Evolutionary conservation across 2,888 invertebrate genomes (phyloP).

Genomic region (Phaonia tiefii): DNA sequence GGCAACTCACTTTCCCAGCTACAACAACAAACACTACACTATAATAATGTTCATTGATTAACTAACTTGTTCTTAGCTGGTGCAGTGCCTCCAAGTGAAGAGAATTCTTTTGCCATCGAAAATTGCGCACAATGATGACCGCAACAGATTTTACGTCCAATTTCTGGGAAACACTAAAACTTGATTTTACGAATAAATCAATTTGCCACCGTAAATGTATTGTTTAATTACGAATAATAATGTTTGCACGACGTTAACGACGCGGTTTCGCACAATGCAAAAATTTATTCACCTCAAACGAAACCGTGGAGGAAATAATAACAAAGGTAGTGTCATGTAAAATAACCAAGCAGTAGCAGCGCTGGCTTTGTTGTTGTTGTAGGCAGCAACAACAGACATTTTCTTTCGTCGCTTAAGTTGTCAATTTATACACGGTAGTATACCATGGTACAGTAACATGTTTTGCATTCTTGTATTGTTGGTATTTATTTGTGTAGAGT

Average conservation of each 20-base stretch:
- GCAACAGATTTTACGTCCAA: neutral
- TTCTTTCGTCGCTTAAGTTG: no score
- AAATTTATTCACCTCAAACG: neutral
- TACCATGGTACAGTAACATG: no score
- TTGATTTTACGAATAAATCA: neutral
- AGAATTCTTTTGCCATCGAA: neutral
- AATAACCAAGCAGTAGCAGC: no score
- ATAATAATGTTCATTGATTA: slow-evolving; percentile 54
- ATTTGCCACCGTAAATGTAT: neutral
- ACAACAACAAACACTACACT: slow-evolving; percentile 49
- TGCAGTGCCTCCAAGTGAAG: neutral
- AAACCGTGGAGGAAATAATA: neutral
- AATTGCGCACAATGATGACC: slow-evolving; percentile 25
- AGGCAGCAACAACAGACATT: no score
- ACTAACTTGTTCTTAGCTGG: slow-evolving; percentile 5
- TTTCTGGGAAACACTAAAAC: neutral
- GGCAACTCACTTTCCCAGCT: slow-evolving; percentile 18
- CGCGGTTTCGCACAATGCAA: slow-evolving; percentile 56
- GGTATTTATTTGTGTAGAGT: no score
- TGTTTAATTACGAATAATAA: neutral
- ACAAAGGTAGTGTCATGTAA: no score
- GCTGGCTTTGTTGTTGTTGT: no score
- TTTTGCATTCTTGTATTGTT: no score
- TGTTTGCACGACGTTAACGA: slow-evolving; percentile 49
- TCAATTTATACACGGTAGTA: no score